phyloP scores from a whole-genome alignment of 2,797 vertebrate genomes.

The Anguilla pacifica region DNA sequence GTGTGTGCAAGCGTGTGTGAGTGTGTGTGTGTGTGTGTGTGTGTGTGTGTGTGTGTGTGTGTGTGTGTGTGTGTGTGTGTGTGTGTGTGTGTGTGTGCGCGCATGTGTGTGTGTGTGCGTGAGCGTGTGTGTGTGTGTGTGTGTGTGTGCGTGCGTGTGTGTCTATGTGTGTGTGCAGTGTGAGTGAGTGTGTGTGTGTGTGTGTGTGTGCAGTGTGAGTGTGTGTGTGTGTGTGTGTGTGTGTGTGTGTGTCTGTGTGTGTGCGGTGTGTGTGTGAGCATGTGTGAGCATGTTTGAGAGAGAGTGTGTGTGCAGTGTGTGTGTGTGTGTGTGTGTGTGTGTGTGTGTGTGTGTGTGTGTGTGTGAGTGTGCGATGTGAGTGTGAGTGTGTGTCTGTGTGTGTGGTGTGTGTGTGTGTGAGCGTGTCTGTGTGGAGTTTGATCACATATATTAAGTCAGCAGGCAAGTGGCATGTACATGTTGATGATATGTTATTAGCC shows the following conservation, averaged over 20 bases:
- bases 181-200: neutral
- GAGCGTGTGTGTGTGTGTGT: too few relatives aligned
- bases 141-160: too few relatives aligned
- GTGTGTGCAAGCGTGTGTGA: neutral
- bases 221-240: too few relatives aligned
- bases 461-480: neutral
- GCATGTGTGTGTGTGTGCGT: neutral
- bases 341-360: too few relatives aligned
- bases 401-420: neutral
- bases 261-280: neutral
- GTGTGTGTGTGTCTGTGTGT: neutral
- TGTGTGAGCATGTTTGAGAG: neutral
- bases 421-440: conserved; percentile 2
- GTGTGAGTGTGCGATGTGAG: neutral
- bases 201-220: neutral
- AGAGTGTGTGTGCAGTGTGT: too few relatives aligned
- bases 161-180: neutral
- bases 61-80: neutral
- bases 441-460: conserved; percentile 23
- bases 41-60: neutral
- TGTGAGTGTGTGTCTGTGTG: too few relatives aligned
- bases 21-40: neutral
- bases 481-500: conserved; percentile 24
- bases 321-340: too few relatives aligned
- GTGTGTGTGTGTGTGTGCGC: neutral